Conservation (phyloP, 2,113 vertebrate genomes). For the Nycticryphes semicollaris region DNA sequence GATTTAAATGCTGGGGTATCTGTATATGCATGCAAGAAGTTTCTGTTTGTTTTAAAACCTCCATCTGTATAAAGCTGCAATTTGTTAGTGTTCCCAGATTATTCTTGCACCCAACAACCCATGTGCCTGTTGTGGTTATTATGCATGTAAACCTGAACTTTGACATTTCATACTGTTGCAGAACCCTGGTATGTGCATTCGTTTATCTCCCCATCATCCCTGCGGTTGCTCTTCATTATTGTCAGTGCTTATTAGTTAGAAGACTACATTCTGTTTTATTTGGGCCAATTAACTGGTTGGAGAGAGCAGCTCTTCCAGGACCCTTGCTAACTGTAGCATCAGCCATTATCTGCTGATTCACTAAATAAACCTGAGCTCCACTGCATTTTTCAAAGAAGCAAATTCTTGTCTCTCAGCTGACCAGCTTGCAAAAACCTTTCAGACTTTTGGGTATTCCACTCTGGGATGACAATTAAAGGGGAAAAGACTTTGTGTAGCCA, state of each 20-base stretch:
- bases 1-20: not conserved
- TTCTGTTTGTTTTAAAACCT: not conserved
- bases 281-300: constrained; percentile 32
- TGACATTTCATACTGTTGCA: constrained; percentile 22
- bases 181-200: constrained; percentile 40
- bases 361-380: not conserved
- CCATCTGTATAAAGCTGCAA: not conserved
- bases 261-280: constrained; percentile 30
- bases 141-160: constrained; percentile 35
- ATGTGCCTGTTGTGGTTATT: not conserved
- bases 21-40: not conserved
- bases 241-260: constrained; percentile 22
- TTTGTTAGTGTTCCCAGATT: not conserved
- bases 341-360: not conserved
- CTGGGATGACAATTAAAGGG: not conserved
- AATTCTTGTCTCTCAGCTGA: not conserved
- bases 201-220: constrained; percentile 25
- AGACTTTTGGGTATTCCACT: not conserved
- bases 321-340: not conserved
- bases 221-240: constrained; percentile 53
- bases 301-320: not conserved
- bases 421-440: constrained; percentile 1
- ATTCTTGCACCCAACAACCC: not conserved
- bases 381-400: not conserved
- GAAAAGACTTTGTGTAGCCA: not conserved